phyloP scores from a whole-genome alignment of 30 jellyfish, hydroid and myxozoan genomes.

The Cassiopea andromeda region DNA sequence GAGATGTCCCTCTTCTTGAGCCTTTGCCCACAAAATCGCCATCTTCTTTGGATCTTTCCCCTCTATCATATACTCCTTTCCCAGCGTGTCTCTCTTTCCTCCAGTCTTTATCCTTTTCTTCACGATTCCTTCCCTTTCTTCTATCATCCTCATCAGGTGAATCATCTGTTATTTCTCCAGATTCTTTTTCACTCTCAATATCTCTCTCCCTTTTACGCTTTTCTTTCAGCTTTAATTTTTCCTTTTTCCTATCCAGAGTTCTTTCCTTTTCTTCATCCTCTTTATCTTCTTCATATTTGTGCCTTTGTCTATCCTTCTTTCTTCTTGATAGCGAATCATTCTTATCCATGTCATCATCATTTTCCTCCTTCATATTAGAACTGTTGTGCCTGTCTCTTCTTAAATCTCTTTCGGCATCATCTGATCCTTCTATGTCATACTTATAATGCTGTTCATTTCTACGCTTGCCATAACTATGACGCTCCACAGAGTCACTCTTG shows the following conservation, averaged over 20 bases:
- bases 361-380: neutral
- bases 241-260: constrained; percentile 5
- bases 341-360: constrained; percentile 15
- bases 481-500: neutral
- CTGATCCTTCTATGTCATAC: neutral
- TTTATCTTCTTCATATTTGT: constrained; percentile 1
- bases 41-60: too few relatives aligned
- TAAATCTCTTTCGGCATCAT: neutral
- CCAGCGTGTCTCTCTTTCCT: neutral
- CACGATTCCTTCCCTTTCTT: constrained; percentile 1
- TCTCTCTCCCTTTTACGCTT: neutral
- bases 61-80: neutral
- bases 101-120: neutral
- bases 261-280: neutral
- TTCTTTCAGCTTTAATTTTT: neutral
- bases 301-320: neutral
- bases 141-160: neutral
- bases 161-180: constrained; percentile 67
- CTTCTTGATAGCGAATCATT: neutral
- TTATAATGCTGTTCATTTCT: neutral
- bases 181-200: constrained; percentile 54
- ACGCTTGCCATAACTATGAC: neutral
- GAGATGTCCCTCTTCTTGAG: neutral
- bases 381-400: neutral
- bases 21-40: neutral